Evolutionary conservation across 2,113 vertebrate species (phyloP).

Genomic region (Sturnira hondurensis): DNA sequence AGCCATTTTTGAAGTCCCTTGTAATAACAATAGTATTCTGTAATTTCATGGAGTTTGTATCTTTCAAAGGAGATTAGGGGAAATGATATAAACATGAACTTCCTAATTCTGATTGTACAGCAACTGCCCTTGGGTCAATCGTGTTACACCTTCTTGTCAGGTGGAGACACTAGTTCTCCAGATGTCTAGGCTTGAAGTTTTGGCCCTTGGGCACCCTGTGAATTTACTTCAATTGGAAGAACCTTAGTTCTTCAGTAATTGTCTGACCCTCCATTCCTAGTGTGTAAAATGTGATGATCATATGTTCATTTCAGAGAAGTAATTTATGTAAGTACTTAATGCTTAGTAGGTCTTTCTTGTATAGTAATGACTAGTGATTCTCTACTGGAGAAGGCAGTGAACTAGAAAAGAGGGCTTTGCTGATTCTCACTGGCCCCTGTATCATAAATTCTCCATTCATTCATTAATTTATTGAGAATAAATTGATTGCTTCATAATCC

Average conservation of each 20-base stretch:
- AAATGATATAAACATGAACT: slow-evolving; percentile 19
- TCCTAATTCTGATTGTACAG: neutral
- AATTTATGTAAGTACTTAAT: neutral
- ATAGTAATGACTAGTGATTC: neutral
- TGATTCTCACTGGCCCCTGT: neutral
- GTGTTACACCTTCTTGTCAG: neutral
- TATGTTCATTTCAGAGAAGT: neutral
- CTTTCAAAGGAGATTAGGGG: slow-evolving; percentile 44
- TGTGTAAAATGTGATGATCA: neutral
- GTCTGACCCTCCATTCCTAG: neutral
- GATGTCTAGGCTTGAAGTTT: neutral
- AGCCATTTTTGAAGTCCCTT: slow-evolving; percentile 65
- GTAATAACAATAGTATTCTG: slow-evolving; percentile 44
- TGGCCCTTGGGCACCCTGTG: neutral
- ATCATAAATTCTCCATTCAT: neutral
- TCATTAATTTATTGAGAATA: neutral
- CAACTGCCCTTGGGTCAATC: neutral
- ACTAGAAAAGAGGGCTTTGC: neutral
- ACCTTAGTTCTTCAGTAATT: neutral
- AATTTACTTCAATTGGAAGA: neutral
- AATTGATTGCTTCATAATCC: neutral
- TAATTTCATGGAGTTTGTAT: slow-evolving; percentile 47
- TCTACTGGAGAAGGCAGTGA: neutral
- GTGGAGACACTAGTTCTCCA: neutral
- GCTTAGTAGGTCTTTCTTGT: neutral